These are phyloP conservation scores for Orius laevigatus DNA, from an alignment of 1,140 invertebrate species.

Conservation along the genomic window DNA sequence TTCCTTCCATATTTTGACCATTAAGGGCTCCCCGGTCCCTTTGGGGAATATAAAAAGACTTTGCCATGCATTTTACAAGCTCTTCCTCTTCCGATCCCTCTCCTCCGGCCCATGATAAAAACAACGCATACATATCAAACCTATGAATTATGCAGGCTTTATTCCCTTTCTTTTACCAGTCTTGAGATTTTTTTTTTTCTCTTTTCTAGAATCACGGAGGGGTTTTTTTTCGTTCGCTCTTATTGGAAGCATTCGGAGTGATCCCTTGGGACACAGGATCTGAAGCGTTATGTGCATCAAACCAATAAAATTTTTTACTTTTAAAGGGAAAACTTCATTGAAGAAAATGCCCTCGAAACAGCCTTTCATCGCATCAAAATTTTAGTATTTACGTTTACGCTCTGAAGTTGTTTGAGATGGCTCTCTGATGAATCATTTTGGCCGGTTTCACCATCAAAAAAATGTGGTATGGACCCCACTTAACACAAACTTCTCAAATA, in stretches of 20 bases:
- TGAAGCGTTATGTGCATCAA: too few species aligned
- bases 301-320: too few species aligned
- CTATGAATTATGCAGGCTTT: conserved; percentile 7
- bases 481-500: not conserved
- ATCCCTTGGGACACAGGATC: too few species aligned
- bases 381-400: too few species aligned
- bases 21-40: conserved; percentile 2
- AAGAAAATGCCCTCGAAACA: too few species aligned
- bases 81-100: not conserved
- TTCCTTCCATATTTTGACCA: conserved; percentile 11
- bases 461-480: not conserved
- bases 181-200: not conserved
- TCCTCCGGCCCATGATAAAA: conserved; percentile 4
- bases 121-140: conserved; percentile 11
- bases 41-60: conserved; percentile 10
- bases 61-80: conserved; percentile 9
- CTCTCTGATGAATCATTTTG: not conserved
- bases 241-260: too few species aligned
- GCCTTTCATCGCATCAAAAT: too few species aligned
- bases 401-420: not conserved
- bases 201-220: too few species aligned
- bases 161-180: conserved; percentile 2
- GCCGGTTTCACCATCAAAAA: not conserved
- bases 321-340: too few species aligned
- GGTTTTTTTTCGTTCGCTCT: too few species aligned